These are phyloP conservation scores for Helicoverpa armigera DNA, from an alignment of 1,140 invertebrate genomes.

Conservation along the genomic window DNA sequence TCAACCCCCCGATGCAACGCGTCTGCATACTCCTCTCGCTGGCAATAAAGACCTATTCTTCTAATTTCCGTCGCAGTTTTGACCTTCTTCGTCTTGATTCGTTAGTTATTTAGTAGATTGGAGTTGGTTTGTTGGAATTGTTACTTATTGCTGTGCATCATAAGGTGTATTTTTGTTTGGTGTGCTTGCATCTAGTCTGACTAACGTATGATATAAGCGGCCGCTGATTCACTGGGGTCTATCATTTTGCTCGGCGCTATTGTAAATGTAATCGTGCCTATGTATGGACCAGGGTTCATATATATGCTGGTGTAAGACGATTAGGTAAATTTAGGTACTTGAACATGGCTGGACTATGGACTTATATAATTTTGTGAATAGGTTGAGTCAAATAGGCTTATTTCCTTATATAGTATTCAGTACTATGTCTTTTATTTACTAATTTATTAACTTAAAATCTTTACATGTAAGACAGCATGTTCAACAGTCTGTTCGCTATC, in stretches of 20 bases:
- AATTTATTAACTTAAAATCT: no score
- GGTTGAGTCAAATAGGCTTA: background rate
- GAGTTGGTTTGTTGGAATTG: background rate
- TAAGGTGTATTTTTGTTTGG: slow-evolving; percentile 31
- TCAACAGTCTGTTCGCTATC: no score
- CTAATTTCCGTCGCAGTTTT: slow-evolving; percentile 62
- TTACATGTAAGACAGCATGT: no score
- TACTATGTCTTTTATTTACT: no score
- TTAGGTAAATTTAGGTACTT: background rate
- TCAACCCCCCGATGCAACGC: slow-evolving; percentile 58
- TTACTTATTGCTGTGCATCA: background rate
- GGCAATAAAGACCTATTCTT: slow-evolving; percentile 56
- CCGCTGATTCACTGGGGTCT: slow-evolving; percentile 42
- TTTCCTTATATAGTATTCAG: no score
- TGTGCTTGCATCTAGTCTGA: background rate
- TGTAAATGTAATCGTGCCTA: background rate
- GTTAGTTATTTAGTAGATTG: slow-evolving; percentile 59
- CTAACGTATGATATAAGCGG: slow-evolving; percentile 21
- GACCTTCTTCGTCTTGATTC: slow-evolving; percentile 64
- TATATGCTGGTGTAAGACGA: no score
- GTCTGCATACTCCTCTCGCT: slow-evolving; percentile 56
- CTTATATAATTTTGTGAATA: background rate
- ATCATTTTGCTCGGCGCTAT: slow-evolving; percentile 30
- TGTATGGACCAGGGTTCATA: background rate
- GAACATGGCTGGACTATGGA: background rate